Percentiles rank a stretch among this genome's conserved stretches.
Conservation (phyloP, 2,113 vertebrate genomes). For the Neodontobutis hainanensis region DNA sequence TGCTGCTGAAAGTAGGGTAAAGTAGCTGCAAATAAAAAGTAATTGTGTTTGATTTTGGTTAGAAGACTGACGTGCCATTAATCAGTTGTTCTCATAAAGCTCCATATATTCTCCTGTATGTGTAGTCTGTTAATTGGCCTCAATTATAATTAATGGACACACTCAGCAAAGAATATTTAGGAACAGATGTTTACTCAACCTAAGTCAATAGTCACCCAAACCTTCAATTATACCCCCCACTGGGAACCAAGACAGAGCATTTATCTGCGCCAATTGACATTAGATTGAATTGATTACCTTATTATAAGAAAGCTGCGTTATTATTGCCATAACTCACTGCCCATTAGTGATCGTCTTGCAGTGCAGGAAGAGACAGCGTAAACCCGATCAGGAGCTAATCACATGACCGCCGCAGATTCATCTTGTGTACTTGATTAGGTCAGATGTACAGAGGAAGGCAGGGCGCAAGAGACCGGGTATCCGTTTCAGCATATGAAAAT, state of each 20-base stretch:
- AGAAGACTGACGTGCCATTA: slow-evolving; percentile 26
- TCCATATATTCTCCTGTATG: slow-evolving; percentile 37
- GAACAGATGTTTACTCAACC: slow-evolving; percentile 76
- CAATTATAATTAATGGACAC: slow-evolving; percentile 71
- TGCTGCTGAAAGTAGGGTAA: slow-evolving; percentile 3
- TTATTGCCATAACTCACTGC: slow-evolving; percentile 83
- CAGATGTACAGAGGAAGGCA: slow-evolving; percentile 54
- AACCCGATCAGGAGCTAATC: slow-evolving; percentile 69
- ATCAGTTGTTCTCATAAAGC: slow-evolving; percentile 38
- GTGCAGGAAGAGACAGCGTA: slow-evolving; percentile 60
- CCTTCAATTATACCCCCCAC: slow-evolving; percentile 78
- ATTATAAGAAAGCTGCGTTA: slow-evolving; percentile 79
- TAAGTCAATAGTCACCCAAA: slow-evolving; percentile 75
- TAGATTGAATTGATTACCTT: slow-evolving; percentile 80
- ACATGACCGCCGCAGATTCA: slow-evolving; percentile 64
- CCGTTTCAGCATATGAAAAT: slow-evolving; percentile 69
- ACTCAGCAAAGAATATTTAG: slow-evolving; percentile 67
- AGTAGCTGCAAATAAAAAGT: slow-evolving; percentile 16
- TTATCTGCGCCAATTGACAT: slow-evolving; percentile 75
- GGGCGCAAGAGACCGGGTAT: slow-evolving; percentile 58
- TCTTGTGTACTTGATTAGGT: slow-evolving; percentile 71
- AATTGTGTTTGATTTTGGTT: slow-evolving; percentile 42
- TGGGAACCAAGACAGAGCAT: slow-evolving; percentile 63
- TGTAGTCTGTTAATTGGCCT: slow-evolving; percentile 57
- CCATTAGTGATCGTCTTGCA: slow-evolving; percentile 68